Evolutionary conservation across 2,113 vertebrate species (phyloP).

Genomic region (Peucedramus taeniatus): DNA sequence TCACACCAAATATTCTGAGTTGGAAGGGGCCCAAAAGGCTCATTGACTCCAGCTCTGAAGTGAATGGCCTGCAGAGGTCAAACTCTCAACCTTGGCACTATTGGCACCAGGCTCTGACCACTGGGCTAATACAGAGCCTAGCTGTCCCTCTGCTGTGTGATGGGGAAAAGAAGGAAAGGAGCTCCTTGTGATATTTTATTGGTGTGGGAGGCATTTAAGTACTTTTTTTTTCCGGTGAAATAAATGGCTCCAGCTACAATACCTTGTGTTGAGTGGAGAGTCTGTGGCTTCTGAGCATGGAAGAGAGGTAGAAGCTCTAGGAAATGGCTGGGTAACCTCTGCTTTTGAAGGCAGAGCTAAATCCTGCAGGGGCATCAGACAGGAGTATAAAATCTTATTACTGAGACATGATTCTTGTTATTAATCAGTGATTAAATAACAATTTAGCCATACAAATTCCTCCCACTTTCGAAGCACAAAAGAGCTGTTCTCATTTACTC

Average conservation of each 20-base stretch:
- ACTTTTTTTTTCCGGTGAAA: background rate
- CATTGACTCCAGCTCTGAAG: background rate
- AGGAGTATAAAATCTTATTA: background rate
- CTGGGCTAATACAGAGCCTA: background rate
- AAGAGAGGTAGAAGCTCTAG: background rate
- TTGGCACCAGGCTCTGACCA: background rate
- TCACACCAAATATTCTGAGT: background rate
- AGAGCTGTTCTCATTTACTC: background rate
- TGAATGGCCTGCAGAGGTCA: background rate
- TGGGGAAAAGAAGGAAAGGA: background rate
- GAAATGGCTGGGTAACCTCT: background rate
- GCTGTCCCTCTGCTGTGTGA: background rate
- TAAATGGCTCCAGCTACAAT: background rate
- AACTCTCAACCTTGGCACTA: fast-evolving
- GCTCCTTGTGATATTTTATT: background rate
- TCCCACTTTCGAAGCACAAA: background rate
- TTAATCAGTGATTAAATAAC: background rate
- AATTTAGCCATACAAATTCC: background rate
- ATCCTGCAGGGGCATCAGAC: background rate
- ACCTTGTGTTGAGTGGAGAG: background rate
- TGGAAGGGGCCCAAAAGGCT: background rate
- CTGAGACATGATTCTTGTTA: background rate
- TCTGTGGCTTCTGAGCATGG: background rate
- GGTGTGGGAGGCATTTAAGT: background rate
- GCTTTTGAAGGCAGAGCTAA: background rate